Conservation (phyloP, 2,113 vertebrate genomes). For the Colius striatus region DNA sequence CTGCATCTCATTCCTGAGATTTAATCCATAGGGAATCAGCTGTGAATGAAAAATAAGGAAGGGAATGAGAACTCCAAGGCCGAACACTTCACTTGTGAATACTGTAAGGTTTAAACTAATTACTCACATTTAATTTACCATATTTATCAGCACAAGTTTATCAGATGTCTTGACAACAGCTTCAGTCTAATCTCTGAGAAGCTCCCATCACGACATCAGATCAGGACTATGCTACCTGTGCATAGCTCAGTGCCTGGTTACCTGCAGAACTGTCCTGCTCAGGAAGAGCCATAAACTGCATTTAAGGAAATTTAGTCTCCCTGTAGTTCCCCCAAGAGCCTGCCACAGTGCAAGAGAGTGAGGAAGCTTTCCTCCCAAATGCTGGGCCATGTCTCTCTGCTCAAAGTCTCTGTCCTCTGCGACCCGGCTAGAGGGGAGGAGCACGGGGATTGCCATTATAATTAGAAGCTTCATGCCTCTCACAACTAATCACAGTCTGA, state of each 20-base stretch:
- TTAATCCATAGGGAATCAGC: neutral
- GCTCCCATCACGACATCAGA: accelerated
- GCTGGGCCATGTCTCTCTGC: neutral
- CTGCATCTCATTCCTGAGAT: neutral
- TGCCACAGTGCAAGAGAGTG: accelerated
- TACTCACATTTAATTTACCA: neutral
- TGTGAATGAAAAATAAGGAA: neutral
- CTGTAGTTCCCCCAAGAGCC: neutral
- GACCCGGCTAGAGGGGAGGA: neutral
- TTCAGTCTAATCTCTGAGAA: neutral
- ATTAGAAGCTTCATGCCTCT: conserved; percentile 10
- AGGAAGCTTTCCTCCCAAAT: neutral
- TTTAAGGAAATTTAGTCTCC: neutral
- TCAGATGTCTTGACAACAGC: neutral
- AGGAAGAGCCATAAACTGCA: neutral
- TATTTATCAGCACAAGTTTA: neutral
- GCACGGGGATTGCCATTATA: neutral
- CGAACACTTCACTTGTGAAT: neutral
- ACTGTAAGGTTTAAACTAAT: neutral
- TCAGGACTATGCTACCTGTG: neutral
- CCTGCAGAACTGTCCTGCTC: neutral
- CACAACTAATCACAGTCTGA: neutral
- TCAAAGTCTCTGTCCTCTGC: neutral
- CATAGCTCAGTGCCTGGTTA: neutral
- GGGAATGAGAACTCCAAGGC: neutral